Evolutionary conservation across 2,797 vertebrate species (phyloP).

Genomic region (Pipistrellus kuhlii): DNA sequence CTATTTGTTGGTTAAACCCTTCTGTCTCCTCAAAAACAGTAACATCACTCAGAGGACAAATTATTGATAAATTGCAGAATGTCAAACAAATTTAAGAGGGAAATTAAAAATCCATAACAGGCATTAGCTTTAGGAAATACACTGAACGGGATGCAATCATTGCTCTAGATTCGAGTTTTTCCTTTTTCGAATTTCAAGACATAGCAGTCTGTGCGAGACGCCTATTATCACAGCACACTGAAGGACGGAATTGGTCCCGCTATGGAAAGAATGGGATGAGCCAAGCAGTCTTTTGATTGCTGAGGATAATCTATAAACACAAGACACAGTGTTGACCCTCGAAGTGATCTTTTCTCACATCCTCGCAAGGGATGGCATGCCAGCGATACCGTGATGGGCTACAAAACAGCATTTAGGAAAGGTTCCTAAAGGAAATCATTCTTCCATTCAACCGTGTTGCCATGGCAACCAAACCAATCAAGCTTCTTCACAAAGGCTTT

Average conservation of each 20-base stretch:
- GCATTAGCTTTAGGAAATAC: constrained; percentile 56
- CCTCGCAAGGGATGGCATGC: constrained; percentile 85
- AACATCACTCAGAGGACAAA: constrained; percentile 74
- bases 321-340: constrained; percentile 87
- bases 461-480: constrained; percentile 89
- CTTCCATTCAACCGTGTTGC: constrained; percentile 87
- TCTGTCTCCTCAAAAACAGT: constrained; percentile 72
- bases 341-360: constrained; percentile 87
- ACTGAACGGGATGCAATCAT: constrained; percentile 63
- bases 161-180: constrained; percentile 75
- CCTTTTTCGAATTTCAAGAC: constrained; percentile 73
- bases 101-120: constrained; percentile 63
- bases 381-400: constrained; percentile 85
- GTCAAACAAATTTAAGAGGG: constrained; percentile 70
- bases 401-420: constrained; percentile 88
- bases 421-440: constrained; percentile 89
- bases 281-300: constrained; percentile 82
- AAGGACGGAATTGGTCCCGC: constrained; percentile 76
- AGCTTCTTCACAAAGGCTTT: constrained; percentile 86
- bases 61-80: constrained; percentile 72
- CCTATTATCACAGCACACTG: constrained; percentile 67
- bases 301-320: constrained; percentile 87
- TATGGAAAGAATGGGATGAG: constrained; percentile 77
- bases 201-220: constrained; percentile 67
- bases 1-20: constrained; percentile 75